Conservation (phyloP, 2,113 vertebrate genomes). For the Nannospalax galili region DNA sequence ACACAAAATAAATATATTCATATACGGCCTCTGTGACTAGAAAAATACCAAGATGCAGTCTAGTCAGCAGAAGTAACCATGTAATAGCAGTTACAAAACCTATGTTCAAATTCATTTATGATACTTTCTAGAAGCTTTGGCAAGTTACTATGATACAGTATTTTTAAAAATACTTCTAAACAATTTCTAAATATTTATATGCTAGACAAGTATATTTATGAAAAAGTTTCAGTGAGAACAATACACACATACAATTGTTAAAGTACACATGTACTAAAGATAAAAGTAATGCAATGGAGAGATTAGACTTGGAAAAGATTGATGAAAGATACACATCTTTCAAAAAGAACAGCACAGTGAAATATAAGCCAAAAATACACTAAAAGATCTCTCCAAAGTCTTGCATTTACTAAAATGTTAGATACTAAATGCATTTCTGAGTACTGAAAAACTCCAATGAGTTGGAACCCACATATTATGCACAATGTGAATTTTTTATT, state of each 20-base stretch:
- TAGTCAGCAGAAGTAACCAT: background rate
- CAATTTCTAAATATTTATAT: too few species aligned
- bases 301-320: background rate
- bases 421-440: background rate
- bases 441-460: background rate
- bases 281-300: background rate
- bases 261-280: background rate
- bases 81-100: background rate
- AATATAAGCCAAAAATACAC: background rate
- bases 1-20: background rate
- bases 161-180: background rate
- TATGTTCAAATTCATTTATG: background rate
- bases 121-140: background rate
- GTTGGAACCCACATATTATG: background rate
- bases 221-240: background rate
- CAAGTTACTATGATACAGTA: background rate
- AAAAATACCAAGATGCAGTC: background rate
- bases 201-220: background rate
- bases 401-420: background rate
- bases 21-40: background rate
- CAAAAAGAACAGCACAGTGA: background rate
- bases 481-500: background rate
- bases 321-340: background rate
- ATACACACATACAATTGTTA: background rate
- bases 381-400: background rate